These are phyloP conservation scores for Aegithalos caudatus DNA, from an alignment of 2,113 vertebrate genomes.

Conservation along the genomic window DNA sequence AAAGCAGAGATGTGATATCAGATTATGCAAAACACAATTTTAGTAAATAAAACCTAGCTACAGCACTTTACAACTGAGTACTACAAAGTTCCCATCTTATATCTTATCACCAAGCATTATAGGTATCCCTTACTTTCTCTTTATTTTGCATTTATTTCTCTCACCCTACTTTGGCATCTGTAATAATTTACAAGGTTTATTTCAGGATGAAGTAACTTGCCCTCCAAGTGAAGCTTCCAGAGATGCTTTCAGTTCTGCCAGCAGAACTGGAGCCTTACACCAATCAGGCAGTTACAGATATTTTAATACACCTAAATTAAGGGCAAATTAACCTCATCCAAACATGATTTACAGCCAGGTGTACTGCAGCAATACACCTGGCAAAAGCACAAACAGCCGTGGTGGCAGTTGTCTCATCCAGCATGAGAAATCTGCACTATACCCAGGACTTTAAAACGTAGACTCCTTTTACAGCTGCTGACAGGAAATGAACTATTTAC, in stretches of 20 bases:
- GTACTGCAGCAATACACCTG: neutral
- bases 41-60: neutral
- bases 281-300: neutral
- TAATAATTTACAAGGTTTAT: neutral
- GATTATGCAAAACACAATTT: neutral
- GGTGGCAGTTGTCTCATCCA: neutral
- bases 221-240: neutral
- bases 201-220: neutral
- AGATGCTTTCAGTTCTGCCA: neutral
- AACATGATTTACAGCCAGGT: neutral
- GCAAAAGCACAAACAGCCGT: accelerated
- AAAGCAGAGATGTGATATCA: neutral
- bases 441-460: neutral
- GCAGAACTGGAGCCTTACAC: neutral
- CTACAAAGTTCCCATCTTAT: neutral
- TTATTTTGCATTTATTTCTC: neutral
- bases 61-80: neutral
- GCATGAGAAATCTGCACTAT: neutral
- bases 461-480: neutral
- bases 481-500: neutral
- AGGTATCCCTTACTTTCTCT: neutral
- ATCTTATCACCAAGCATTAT: neutral
- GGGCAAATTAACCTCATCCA: neutral
- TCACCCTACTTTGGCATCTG: neutral
- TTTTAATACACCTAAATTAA: neutral